Base-by-base conservation (phyloP, 2,888 invertebrate genomes). In the Tetheella fluctuosa region DNA sequence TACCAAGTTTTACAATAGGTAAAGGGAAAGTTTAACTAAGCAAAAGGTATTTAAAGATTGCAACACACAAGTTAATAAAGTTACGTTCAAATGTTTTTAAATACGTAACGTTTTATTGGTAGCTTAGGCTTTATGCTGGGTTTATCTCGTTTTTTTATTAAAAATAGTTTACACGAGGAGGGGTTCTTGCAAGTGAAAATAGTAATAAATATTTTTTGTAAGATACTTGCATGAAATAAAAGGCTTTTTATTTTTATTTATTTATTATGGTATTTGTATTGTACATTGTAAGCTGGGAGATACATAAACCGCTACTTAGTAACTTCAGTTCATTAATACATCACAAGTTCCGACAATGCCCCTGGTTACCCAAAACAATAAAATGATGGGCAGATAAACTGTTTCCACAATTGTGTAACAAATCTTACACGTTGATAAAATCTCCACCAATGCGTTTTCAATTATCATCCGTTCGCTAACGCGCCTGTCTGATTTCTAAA, bases 381-480 rank as follows among this genome's bases (percentile, higher is more conserved):
- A 64, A 66, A 68, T 63, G 61, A 62, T 55, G 8, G 48, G 54
- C 60, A 52, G 52, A 53, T 37, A 53, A 42, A 52, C 56, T 37
- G 61, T 54, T 52, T 52, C 62, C 60, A 28, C 15, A 13, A 67
- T 74, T 70, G 63, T 37, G 64, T 59, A 72, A 73, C 59, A 63
- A 57, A 63, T 64, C 62, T 61, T 57, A 37, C 52, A 56, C 56
- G 64, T 66, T 75, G 77, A 79, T 80, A 72, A 65, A 64, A 79
- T 79, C 79, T 68, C 58, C 60, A 65, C 73, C 80, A 83, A 87
- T 88, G 85, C 75, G 75, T 84, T 85, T 86, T 84, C 88, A 90
- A 91, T 91, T 91, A 90, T 84, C 91, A 63, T 68, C 64, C 57
- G 30, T 52, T 57, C 76, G 85, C 86, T 89, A 91, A 91, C 81